Percentiles rank a stretch among this genome's conserved stretches.
Evolutionary conservation across 2,797 vertebrate species (phyloP).

Genomic region (Chiroxiphia lanceolata): DNA sequence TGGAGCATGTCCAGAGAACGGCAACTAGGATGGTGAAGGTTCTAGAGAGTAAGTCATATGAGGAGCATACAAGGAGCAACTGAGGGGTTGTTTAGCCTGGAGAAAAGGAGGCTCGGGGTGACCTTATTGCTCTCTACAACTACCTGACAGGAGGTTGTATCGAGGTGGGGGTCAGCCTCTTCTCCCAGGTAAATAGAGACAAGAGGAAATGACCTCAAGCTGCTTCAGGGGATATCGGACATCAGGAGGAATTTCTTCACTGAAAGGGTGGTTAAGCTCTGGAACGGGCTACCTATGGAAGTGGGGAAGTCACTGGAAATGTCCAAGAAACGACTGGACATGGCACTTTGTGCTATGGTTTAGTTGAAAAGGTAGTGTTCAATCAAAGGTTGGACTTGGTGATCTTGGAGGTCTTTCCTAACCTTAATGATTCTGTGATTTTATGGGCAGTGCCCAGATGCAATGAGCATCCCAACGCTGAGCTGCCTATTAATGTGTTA

Average conservation of each 20-base stretch:
- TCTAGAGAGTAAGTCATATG: not conserved
- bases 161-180: not conserved
- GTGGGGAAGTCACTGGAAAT: not conserved
- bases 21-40: not conserved
- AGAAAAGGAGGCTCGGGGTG: not conserved
- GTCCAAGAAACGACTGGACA: not conserved
- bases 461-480: not conserved
- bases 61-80: not conserved
- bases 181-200: not conserved
- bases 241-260: not conserved
- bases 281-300: not conserved
- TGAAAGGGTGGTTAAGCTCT: not conserved
- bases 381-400: not conserved
- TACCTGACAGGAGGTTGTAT: not conserved
- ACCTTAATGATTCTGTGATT: not conserved
- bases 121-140: not conserved
- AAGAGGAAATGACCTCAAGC: not conserved
- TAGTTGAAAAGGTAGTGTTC: not conserved
- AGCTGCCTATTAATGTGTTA: not conserved
- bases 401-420: not conserved
- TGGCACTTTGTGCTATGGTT: not conserved
- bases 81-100: not conserved
- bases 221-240: not conserved
- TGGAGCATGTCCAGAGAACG: not conserved
- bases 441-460: not conserved